Evolutionary conservation across 2,797 vertebrate genomes (phyloP).

Genomic region (Enteromius viviparus): DNA sequence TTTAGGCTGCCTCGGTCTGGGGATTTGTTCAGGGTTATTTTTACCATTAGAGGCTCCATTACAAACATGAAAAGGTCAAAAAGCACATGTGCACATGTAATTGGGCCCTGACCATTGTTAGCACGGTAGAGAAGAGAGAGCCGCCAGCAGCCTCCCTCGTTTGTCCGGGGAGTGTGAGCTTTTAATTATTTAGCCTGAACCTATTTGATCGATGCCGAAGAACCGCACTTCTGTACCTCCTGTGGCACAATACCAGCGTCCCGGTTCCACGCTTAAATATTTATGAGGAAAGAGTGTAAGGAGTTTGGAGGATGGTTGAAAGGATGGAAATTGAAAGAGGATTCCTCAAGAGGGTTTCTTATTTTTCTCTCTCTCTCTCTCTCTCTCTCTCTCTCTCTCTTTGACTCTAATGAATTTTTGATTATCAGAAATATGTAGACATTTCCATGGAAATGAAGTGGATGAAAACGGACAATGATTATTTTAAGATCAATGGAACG

Average conservation of each 20-base stretch:
- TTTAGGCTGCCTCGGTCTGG: constrained; percentile 24
- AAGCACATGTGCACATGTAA: constrained; percentile 51
- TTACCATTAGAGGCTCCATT: constrained; percentile 53
- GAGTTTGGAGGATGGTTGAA: constrained; percentile 37
- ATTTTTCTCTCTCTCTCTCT: constrained; percentile 13
- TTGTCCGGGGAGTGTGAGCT: constrained; percentile 55
- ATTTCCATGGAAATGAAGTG: constrained; percentile 32
- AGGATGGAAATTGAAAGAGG: constrained; percentile 45
- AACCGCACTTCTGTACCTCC: constrained; percentile 56
- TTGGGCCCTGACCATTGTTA: constrained; percentile 56
- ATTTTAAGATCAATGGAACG: constrained; percentile 25
- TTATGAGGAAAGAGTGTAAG: constrained; percentile 59
- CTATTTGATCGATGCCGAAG: constrained; percentile 64
- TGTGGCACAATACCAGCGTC: constrained; percentile 59
- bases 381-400: constrained; percentile 9
- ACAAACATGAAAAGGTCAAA: constrained; percentile 55
- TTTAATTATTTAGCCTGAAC: constrained; percentile 64
- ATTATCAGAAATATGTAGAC: constrained; percentile 39
- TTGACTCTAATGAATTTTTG: constrained; percentile 48
- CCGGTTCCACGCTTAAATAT: constrained; percentile 60
- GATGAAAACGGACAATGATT: constrained; percentile 1
- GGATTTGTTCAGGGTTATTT: constrained; percentile 53
- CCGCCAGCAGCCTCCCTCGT: constrained; percentile 36
- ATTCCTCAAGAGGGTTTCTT: constrained; percentile 42
- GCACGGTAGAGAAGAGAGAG: constrained; percentile 40